A percentile compares a stretch with the other conserved stretches of the same genome.
These are phyloP conservation scores for Aptenodytes forsteri DNA, from an alignment of 2,113 vertebrate species.

Conservation along the genomic window DNA sequence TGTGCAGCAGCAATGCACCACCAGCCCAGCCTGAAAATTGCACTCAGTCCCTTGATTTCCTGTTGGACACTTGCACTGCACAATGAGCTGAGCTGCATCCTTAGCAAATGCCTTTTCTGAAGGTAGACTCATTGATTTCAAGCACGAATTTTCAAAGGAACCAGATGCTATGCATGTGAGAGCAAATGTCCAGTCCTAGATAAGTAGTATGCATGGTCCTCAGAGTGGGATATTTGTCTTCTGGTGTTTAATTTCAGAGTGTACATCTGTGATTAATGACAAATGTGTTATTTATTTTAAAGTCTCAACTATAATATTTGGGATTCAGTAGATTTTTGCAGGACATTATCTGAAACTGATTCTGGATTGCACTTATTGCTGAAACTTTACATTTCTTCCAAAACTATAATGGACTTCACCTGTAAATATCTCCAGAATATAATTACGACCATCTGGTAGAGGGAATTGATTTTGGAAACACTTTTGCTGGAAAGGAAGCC, in stretches of 20 bases:
- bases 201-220: not conserved
- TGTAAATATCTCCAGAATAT: not conserved
- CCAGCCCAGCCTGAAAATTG: not conserved
- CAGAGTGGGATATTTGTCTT: not conserved
- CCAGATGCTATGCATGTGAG: not conserved
- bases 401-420: not conserved
- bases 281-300: not conserved
- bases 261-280: not conserved
- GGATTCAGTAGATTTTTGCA: not conserved
- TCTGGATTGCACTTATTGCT: not conserved
- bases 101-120: not conserved
- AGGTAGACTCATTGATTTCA: not conserved
- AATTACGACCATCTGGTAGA: not conserved
- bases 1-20: not conserved
- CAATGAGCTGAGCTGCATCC: not conserved
- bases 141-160: not conserved
- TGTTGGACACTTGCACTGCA: not conserved
- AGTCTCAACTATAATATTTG: not conserved
- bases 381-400: not conserved
- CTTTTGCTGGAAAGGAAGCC: slow-evolving; percentile 39
- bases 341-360: not conserved
- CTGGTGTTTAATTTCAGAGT: not conserved
- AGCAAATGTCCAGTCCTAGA: not conserved
- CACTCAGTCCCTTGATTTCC: not conserved
- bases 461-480: not conserved